phyloP scores from a whole-genome alignment of 2,888 invertebrate genomes.

The Lasioglossum zephyrum region DNA sequence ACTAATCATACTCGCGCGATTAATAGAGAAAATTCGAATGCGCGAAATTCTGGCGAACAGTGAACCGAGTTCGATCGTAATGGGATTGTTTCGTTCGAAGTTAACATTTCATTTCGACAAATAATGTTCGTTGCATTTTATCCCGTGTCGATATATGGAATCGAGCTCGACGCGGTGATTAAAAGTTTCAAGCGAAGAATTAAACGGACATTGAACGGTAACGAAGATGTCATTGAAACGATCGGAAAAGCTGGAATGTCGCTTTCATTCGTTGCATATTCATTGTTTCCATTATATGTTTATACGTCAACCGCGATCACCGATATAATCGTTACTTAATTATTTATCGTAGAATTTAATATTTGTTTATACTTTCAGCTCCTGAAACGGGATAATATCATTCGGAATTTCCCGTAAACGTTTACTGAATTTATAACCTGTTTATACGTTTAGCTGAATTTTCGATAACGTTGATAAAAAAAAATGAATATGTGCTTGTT shows the following conservation, averaged over 20 bases:
- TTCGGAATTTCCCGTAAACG: neutral
- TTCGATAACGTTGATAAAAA: neutral
- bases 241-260: neutral
- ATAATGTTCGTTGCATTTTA: constrained; percentile 30
- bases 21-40: neutral
- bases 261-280: constrained; percentile 5
- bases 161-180: constrained; percentile 27
- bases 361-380: neutral
- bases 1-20: neutral
- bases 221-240: neutral
- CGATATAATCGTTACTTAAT: constrained; percentile 6
- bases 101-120: constrained; percentile 44
- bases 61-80: constrained; percentile 25
- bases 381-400: neutral
- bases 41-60: constrained; percentile 38
- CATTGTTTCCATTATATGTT: constrained; percentile 5
- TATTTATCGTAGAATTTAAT: neutral
- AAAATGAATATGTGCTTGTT: neutral
- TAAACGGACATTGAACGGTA: constrained; percentile 12
- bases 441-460: neutral
- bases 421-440: neutral
- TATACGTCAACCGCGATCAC: neutral
- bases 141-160: neutral
- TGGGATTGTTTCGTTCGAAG: constrained; percentile 43
- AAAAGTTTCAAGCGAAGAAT: constrained; percentile 29